These are phyloP conservation scores for Piaya cayana DNA, from an alignment of 2,113 vertebrate genomes.

Conservation along the genomic window DNA sequence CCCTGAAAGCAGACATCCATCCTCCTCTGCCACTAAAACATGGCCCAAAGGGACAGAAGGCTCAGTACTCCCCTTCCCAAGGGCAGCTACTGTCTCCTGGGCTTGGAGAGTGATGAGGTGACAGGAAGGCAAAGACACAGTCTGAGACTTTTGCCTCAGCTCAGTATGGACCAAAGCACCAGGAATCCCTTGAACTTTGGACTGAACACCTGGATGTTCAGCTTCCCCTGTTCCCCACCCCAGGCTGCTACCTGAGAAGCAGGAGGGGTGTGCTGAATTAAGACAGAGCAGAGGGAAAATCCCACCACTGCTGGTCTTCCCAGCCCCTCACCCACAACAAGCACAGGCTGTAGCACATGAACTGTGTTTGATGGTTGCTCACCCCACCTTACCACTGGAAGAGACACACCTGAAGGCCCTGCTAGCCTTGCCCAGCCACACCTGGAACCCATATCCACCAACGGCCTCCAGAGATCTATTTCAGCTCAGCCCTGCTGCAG, in stretches of 20 bases:
- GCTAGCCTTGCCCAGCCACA: neutral
- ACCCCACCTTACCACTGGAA: neutral
- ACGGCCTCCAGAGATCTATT: rapidly evolving
- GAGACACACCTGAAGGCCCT: neutral
- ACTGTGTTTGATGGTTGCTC: neutral
- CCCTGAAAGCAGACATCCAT: neutral
- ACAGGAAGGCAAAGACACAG: neutral
- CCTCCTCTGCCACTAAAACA: rapidly evolving
- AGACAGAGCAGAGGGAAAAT: neutral
- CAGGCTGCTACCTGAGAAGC: neutral
- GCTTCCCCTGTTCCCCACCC: neutral
- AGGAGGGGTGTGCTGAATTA: neutral
- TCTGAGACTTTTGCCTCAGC: neutral
- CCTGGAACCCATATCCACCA: neutral
- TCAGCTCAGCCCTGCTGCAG: neutral
- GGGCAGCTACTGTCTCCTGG: neutral
- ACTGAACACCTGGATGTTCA: neutral
- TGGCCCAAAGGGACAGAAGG: neutral
- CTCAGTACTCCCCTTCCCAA: neutral
- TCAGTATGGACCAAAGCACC: neutral
- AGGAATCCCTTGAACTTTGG: neutral
- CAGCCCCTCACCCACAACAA: neutral
- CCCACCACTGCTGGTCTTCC: rapidly evolving
- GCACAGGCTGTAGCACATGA: rapidly evolving
- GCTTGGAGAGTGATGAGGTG: neutral